phyloP scores from a whole-genome alignment of 2,888 invertebrate species.

The Yponomeuta malinellus region DNA sequence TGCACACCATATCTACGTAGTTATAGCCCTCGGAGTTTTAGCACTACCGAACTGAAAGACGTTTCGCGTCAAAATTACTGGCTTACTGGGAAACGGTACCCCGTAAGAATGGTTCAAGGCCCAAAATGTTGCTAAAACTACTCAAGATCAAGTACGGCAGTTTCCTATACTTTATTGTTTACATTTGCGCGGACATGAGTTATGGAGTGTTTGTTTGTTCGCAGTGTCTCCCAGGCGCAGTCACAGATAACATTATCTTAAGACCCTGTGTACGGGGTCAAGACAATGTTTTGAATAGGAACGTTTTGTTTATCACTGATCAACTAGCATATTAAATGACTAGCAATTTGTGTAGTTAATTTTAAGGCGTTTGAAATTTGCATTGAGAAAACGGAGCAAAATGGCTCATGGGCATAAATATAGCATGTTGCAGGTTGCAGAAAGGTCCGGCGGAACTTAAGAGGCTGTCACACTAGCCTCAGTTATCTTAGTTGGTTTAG shows the following conservation, averaged over 20 bases:
- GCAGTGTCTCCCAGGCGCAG: neutral
- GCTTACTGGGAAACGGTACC: no score
- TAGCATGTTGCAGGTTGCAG: neutral
- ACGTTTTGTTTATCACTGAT: neutral
- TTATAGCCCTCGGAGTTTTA: no score
- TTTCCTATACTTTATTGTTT: no score
- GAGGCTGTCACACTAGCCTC: no score
- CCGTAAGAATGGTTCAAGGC: no score
- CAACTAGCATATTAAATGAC: neutral
- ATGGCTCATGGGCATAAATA: neutral
- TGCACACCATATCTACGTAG: no score
- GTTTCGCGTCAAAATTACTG: no score
- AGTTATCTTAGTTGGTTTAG: no score
- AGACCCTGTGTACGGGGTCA: neutral
- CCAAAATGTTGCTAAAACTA: no score
- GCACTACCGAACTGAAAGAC: no score
- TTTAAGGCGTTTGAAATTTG: neutral
- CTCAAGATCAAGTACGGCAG: no score
- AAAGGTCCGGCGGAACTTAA: neutral
- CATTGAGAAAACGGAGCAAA: no score
- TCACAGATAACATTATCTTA: neutral
- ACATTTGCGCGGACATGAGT: neutral
- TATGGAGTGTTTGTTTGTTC: neutral
- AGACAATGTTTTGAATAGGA: neutral
- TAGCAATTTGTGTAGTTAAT: neutral